Base-by-base conservation (phyloP, 2,797 vertebrate species). In the Anisognathus igniventris region DNA sequence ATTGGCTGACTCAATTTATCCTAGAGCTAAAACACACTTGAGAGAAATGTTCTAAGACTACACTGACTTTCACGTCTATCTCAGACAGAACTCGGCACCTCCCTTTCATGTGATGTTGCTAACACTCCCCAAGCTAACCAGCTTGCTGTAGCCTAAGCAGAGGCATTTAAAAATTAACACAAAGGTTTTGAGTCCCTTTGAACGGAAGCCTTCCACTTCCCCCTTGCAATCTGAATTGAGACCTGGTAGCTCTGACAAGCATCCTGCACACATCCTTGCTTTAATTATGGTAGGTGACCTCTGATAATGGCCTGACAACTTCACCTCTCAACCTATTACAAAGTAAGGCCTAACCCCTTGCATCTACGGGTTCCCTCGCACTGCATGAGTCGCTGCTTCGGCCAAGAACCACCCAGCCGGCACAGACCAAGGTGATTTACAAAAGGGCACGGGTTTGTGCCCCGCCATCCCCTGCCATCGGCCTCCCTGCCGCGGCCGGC, bases 401-500 rank as follows among this genome's bases (percentile, higher is more conserved):
- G 25, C 35, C 74, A 70, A 30, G 31, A 58, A 51, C 39, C 64
- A 73, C 47, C 7, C 20, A 19, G 17, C 15, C 9, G 0, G 23
- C 80, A 74, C 31, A 44, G 45, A 45, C 30, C 47, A 56, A 79
- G 56, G 37, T 6, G 71, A 87, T 81, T 28, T 22, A 66, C 0
- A 0, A 4, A 53, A 75, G 12, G 54, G 25, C 17, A 12, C 0
- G 5, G 25, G 4, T 76, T 40, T 13, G 30, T 7, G 33, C 18
- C 51, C 35, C 2, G 0, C 33, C 53, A 44, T 2, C 31, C 30
- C 14, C 48, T 2, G 6, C 4, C 21, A 30, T 16, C 20, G 23
- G 35, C 40, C 70, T 35, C 14, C 5, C 40, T 8, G 50, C 50
- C 4, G 1, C 30, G 42, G 37, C 7, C 17, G 2, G 33, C 57